Evolutionary conservation across 2,797 vertebrate genomes (phyloP), one percentile per base, ranked within the genome.

Genomic region (Pseudochaenichthys georgianus): DNA sequence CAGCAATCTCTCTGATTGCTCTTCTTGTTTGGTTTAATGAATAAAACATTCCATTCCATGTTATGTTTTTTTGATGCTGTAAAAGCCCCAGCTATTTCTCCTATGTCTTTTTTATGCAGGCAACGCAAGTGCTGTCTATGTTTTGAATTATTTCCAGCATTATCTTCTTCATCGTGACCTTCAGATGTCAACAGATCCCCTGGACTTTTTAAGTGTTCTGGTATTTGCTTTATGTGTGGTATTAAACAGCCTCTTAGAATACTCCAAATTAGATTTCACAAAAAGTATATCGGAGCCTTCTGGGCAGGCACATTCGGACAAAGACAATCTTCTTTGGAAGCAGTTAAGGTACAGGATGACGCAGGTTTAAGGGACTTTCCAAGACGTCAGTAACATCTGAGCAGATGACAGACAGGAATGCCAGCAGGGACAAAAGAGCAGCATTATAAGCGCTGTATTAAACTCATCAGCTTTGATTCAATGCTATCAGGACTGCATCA

Each of bases 311-410:
- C n/a, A 67, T 21, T 58, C 41, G 67, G 48, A 69, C 57, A 65
- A 75, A 57, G 10, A 61, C 16, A 47, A 41, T 41, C 2, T 43
- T 43, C 4, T 9, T 52, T 31, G 28, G 43, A 55, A 38, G 17
- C 13, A 17, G 51, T 70, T 45, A 60, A 70, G 61, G 62, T 73
- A 69, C 67, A 19, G 48, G 54, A 57, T 66, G 57, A 69, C 8
- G 57, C 21, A 48, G 46, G 31, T 64, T 74, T 53, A 48, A 63
- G 59, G n/a, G 19, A 73, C 41, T 61, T 74, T 83, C 69, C 61
- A 52, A 60, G 74, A 79, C 21, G 62, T 73, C 70, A 50, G 2
- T 58, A 64, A 70, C 34, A 77, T 68, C 54, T 62, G 59, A 72
- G 34, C 72, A 59, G 45, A 70, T 51, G 53, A 64, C 4, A 13